Base-by-base conservation (phyloP, 2,888 invertebrate genomes). In the Leptopterna dolabrata region DNA sequence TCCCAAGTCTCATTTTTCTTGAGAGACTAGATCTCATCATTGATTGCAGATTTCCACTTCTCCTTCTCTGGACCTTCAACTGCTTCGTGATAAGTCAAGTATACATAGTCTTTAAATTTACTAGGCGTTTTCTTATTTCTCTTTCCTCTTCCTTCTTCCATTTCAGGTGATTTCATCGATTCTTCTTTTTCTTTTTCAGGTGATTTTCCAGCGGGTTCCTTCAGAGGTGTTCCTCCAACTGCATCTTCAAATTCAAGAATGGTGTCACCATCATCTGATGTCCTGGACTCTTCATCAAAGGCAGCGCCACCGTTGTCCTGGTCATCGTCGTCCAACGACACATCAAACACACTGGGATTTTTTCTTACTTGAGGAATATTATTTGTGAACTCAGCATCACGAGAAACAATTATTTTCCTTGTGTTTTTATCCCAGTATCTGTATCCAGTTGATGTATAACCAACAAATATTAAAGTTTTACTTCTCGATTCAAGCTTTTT, bases 321-420 rank as follows among this genome's bases (percentile, higher is more conserved):
- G n/a, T n/a, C n/a, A n/a, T n/a, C n/a, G n/a, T n/a, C n/a, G n/a
- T n/a, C n/a, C n/a, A n/a, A n/a, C n/a, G n/a, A n/a, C n/a, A n/a
- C n/a, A n/a, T n/a, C n/a, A n/a, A n/a, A n/a, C n/a, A n/a, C n/a
- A n/a, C n/a, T n/a, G n/a, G n/a, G n/a, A n/a, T n/a, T n/a, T n/a
- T n/a, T n/a, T n/a, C n/a, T n/a, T n/a, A n/a, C n/a, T n/a, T n/a
- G n/a, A 29, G 29, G 14, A 30, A 41, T 36, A 19, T 71, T 78
- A 19, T 82, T 41, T 55, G 43, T 71, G 29, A 84, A 84, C 43
- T 45, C 41, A 27, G 36, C 84, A 36, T 84, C 84, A 7, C 84
- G 11, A 13, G 76, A 70, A 11, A 13, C 16, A 7, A 87, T 47
- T 55, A 87, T 63, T 41, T 87, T 55, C 43, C 87, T 29, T 27